Evolutionary conservation across 2,888 invertebrate genomes (phyloP), one percentile per base, ranked within the genome.

Genomic region (Drymonia ruficornis): DNA sequence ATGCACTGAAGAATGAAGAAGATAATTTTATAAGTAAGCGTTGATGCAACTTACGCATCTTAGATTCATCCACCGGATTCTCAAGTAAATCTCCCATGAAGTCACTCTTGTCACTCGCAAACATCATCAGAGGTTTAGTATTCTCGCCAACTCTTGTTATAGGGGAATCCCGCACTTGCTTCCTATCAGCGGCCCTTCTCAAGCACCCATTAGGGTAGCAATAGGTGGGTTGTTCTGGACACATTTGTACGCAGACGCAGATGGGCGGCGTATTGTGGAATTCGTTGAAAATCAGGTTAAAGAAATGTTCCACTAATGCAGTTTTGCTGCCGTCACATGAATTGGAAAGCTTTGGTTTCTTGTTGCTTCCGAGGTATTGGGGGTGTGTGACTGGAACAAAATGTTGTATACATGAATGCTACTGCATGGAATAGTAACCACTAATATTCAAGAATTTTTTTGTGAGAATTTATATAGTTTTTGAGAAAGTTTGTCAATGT

Each of bases 141-240:
- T 64, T 72, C 16, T 77, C 78, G 29, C 56, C 66, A 28, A 72
- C 57, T 12, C 69, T 54, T 12, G 65, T 0, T 68, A 61, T 16
- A 67, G 50, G 1, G 64, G 48, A 16, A 61, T 45, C 45, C 8
- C 13, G 54, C 1, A 55, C 55, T 36, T 67, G 63, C 42, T 67
- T 72, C n/a, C 40, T 65, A 2, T 76, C 72, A 2, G 72, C 61
- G 3, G 45, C 11, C 55, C 61, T 76, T 54, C 74, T 86, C 2
- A 88, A 67, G 51, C 91, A 91, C 0, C 87, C 86, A 44, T 84
- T 89, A 0, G 91, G 91, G 51, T 89, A 90, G 60, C 91, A 91
- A 61, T 90, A 91, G 0, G 87, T 87, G 0, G 89, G 76, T 53
- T 86, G 86, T 0, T 80, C 76, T 0, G 60, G 52, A 40, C 91